phyloP scores from a whole-genome alignment of 2,797 vertebrate genomes.

The Brotogeris chrysoptera region DNA sequence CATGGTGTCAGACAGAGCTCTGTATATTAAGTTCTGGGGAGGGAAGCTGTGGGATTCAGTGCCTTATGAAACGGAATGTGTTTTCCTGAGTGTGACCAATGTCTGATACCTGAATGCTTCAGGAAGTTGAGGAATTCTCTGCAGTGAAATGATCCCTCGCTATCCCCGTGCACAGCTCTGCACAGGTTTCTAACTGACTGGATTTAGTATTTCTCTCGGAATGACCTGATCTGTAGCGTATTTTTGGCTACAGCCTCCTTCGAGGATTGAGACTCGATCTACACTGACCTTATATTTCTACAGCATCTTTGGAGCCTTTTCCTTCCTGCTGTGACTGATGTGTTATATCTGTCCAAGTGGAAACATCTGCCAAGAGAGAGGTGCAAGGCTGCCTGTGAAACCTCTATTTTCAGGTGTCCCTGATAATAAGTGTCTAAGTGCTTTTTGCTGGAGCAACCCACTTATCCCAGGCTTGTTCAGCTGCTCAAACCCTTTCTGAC shows the following conservation, averaged over 20 bases:
- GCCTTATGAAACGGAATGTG: neutral
- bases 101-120: neutral
- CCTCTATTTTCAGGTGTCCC: neutral
- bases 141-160: fast-evolving
- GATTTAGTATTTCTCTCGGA: neutral
- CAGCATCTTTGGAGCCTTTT: neutral
- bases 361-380: neutral
- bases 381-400: neutral
- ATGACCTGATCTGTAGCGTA: neutral
- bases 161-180: neutral
- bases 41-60: neutral
- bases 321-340: neutral
- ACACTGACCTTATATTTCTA: neutral
- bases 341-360: neutral
- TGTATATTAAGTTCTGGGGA: fast-evolving
- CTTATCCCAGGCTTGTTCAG: neutral
- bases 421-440: neutral
- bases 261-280: neutral
- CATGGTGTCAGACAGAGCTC: neutral
- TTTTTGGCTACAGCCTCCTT: neutral
- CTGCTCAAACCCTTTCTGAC: neutral
- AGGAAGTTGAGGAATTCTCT: neutral
- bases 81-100: too few relatives aligned
- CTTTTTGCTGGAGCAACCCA: neutral
- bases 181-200: neutral